Conservation (phyloP, 2,888 invertebrate genomes). For the Noctua pronuba region DNA sequence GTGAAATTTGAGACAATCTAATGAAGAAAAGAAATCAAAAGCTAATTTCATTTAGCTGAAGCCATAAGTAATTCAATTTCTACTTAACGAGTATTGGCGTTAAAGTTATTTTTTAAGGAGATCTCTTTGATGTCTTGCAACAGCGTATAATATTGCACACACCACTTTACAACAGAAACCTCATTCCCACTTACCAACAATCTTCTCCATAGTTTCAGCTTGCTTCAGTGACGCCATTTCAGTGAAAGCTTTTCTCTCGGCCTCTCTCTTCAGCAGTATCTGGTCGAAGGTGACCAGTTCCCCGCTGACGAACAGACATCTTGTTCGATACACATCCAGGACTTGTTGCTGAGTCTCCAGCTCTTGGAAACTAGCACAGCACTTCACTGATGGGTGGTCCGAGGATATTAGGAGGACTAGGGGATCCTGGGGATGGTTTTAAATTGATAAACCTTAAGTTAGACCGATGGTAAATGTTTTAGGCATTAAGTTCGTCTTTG, state of each 20-base stretch:
- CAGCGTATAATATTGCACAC: background rate
- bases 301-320: slow-evolving; percentile 88
- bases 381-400: slow-evolving; percentile 89
- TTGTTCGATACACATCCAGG: slow-evolving; percentile 87
- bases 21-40: background rate
- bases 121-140: background rate
- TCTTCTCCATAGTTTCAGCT: slow-evolving; percentile 88
- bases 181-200: slow-evolving; percentile 76
- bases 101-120: background rate
- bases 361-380: slow-evolving; percentile 88
- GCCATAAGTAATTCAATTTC: background rate
- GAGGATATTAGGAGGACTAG: slow-evolving; percentile 88
- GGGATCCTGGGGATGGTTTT: slow-evolving; percentile 83
- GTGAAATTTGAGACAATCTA: background rate
- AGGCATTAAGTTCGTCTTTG: background rate
- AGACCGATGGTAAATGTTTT: background rate
- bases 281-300: slow-evolving; percentile 87
- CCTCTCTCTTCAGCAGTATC: slow-evolving; percentile 86
- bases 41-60: background rate
- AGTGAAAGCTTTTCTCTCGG: slow-evolving; percentile 86
- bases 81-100: background rate
- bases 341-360: slow-evolving; percentile 87
- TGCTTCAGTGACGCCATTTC: slow-evolving; percentile 89
- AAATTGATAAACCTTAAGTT: background rate
- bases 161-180: no score